phyloP scores from a whole-genome alignment of 2,888 invertebrate species.

The Netelia melanura region DNA sequence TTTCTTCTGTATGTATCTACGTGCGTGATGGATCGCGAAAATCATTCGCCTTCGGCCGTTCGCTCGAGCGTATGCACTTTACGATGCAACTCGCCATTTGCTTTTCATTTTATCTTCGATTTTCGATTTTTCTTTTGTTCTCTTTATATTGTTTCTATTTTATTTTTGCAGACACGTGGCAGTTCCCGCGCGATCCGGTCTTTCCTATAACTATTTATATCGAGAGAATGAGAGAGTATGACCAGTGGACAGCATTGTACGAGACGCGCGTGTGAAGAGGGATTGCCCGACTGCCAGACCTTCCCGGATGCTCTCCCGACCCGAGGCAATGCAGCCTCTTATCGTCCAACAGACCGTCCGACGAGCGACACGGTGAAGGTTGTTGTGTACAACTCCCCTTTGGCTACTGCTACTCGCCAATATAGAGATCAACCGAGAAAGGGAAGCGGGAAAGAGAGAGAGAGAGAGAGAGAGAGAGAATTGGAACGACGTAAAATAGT shows the following conservation, averaged over 20 bases:
- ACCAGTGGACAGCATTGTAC: no score
- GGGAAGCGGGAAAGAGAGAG: conserved; percentile 3
- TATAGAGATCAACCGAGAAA: conserved; percentile 12
- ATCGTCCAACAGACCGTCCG: conserved; percentile 36
- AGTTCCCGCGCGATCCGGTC: background rate
- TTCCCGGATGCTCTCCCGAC: background rate
- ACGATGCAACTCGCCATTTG: background rate
- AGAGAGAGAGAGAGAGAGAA: background rate
- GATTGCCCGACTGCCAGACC: background rate
- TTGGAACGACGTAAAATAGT: background rate
- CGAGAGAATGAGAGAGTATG: background rate
- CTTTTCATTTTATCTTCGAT: background rate
- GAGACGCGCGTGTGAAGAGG: background rate
- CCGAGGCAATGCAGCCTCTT: conserved; percentile 32
- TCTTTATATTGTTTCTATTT: background rate
- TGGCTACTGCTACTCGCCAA: conserved; percentile 3
- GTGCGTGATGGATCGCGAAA: background rate
- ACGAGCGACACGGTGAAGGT: conserved; percentile 47
- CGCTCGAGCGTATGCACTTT: background rate
- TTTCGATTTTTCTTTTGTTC: background rate
- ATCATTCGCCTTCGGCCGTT: background rate
- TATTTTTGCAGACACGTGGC: background rate
- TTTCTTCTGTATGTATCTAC: no score
- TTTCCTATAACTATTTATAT: background rate
- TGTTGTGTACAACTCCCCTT: conserved; percentile 36